Base-by-base conservation (phyloP, 2,113 vertebrate species). In the Chitala chitala region DNA sequence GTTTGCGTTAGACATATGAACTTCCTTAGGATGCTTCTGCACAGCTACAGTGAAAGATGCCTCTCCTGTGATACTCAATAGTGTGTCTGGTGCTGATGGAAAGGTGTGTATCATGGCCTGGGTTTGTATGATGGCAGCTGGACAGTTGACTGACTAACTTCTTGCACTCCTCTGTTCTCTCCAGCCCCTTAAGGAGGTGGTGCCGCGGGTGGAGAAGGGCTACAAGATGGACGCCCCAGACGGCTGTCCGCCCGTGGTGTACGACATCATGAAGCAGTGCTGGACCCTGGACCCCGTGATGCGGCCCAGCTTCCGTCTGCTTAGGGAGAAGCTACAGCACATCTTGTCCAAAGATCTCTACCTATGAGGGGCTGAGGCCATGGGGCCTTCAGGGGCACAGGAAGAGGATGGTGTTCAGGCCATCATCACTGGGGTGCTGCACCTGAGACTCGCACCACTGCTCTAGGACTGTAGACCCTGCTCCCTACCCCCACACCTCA, bases 191-290 rank as follows among this genome's bases (percentile, higher is more conserved):
- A 98, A 98, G 90, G 95, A 98, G 0, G 96, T 98, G 26, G 94
- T 96, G 63, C 94, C 93, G 58, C 92, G 93, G 0, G 94, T 98
- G 79, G 95, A 98, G 86, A 96, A 94, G 82, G 97, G 97, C 78
- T 99, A 98, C 80, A 96, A 94, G 87, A 99, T 99, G 96, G 94
- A 96, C 1, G 87, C 94, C 75, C 96, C 96, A 0, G 96, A 98
- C 0, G 93, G 95, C 42, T 98, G 96, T 76, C 90, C 96, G 0
- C 82, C 90, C 0, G 90, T 92, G 0, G 94, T 98, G 81, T 97
- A 96, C 0, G 93, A 95, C 65, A 87, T 98, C 83, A 98, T 98
- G 96, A 96, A 94, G 85, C 91, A 92, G 82, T 98, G 96, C 93
- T 98, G 96, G 96, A 92, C 90, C 51, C 84, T 97, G 84, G 94